phyloP scores from a whole-genome alignment of 2,797 vertebrate genomes.

The Austrolebias charrua region DNA sequence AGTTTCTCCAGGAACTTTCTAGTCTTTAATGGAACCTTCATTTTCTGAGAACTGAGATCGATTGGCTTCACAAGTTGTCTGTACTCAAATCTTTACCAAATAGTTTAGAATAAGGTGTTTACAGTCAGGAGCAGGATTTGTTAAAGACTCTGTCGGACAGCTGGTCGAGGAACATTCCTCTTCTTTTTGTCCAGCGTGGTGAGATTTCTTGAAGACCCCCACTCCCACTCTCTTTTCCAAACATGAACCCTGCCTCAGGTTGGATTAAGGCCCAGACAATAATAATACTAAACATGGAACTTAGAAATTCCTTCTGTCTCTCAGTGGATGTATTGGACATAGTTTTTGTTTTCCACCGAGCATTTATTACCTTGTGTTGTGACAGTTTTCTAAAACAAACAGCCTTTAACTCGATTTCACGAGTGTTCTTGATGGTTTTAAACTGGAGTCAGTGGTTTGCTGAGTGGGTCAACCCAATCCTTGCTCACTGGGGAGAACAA shows the following conservation, averaged over 20 bases:
- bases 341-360: background rate
- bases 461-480: slow-evolving; percentile 7
- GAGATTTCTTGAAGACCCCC: background rate
- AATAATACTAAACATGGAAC: slow-evolving; percentile 34
- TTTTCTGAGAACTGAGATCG: background rate
- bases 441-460: slow-evolving; percentile 11
- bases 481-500: slow-evolving; percentile 32
- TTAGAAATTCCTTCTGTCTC: slow-evolving; percentile 28
- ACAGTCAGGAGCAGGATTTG: slow-evolving; percentile 20
- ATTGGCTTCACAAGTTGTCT: too few species aligned
- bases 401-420: too few species aligned
- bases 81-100: slow-evolving; percentile 13
- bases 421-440: background rate
- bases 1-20: too few species aligned
- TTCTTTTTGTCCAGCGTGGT: too few species aligned
- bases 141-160: slow-evolving; percentile 31
- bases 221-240: slow-evolving; percentile 10
- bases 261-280: slow-evolving; percentile 51
- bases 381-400: background rate
- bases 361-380: slow-evolving; percentile 1
- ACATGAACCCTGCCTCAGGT: slow-evolving; percentile 36
- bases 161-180: slow-evolving; percentile 14
- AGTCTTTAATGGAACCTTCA: slow-evolving; percentile 30
- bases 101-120: slow-evolving; percentile 22
- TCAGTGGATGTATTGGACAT: slow-evolving; percentile 8